Conservation (phyloP, 2,113 vertebrate genomes). For the Spilogale gracilis region DNA sequence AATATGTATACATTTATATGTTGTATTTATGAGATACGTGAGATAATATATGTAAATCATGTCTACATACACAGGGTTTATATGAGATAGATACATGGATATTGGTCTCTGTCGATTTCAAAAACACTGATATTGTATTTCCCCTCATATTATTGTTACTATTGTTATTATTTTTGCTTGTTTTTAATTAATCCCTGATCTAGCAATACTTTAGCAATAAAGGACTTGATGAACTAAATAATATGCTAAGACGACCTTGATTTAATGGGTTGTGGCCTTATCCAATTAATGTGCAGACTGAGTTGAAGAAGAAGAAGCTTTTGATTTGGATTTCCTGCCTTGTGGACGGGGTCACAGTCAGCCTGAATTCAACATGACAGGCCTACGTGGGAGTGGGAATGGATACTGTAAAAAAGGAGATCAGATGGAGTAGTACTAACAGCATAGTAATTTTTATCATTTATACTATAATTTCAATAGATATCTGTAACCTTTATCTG, state of each 20-base stretch:
- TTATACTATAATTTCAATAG: background rate
- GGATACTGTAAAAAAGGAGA: background rate
- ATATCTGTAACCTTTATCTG: background rate
- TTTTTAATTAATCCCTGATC: background rate
- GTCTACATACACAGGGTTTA: background rate
- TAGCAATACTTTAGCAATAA: background rate
- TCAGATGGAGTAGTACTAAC: background rate
- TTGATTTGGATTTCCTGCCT: background rate
- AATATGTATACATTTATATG: background rate
- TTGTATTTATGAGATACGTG: background rate
- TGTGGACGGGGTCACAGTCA: background rate
- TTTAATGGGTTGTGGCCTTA: background rate
- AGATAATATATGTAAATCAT: background rate
- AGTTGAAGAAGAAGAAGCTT: background rate
- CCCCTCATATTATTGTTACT: background rate
- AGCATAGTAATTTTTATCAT: background rate
- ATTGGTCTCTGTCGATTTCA: background rate
- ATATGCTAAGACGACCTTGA: background rate
- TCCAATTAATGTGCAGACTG: background rate
- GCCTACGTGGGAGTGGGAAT: background rate
- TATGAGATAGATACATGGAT: background rate
- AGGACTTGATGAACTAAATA: background rate
- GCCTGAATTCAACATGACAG: background rate
- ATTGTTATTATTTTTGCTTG: background rate
- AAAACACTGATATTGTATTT: background rate